These are phyloP conservation scores for Empis stercorea DNA, from an alignment of 2,888 invertebrate species.

Conservation along the genomic window DNA sequence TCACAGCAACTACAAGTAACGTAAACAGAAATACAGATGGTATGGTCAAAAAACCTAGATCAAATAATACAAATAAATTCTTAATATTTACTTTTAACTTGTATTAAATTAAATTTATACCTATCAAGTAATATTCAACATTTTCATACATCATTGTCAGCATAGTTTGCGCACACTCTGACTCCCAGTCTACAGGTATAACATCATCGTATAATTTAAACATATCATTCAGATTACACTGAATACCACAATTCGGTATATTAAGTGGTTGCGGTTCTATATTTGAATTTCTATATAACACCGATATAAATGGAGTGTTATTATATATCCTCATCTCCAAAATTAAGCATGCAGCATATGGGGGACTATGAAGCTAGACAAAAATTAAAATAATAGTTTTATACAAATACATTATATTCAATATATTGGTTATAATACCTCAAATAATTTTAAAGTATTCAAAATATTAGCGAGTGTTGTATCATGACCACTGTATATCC, in stretches of 20 bases:
- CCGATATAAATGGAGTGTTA: conserved; percentile 32
- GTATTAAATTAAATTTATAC: too few species aligned
- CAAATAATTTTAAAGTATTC: conserved; percentile 54
- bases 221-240: conserved; percentile 51
- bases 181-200: conserved; percentile 50
- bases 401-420: too few species aligned
- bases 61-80: too few species aligned
- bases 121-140: too few species aligned
- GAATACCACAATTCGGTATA: conserved; percentile 50
- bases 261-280: conserved; percentile 44
- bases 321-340: conserved; percentile 49
- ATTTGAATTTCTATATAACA: conserved; percentile 56
- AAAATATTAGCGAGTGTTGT: conserved; percentile 63
- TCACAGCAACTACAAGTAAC: too few species aligned
- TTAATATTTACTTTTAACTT: too few species aligned
- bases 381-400: too few species aligned
- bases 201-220: conserved; percentile 45
- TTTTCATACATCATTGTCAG: too few species aligned
- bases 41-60: too few species aligned
- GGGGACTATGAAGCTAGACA: conserved; percentile 43
- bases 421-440: too few species aligned
- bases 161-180: conserved; percentile 44
- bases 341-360: conserved; percentile 54
- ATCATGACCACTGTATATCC: conserved; percentile 72
- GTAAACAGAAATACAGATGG: too few species aligned